A percentile compares a stretch with the other conserved stretches of the same genome.
Evolutionary conservation across 2,113 vertebrate species (phyloP).

Genomic region (Neopipo cinnamomea): DNA sequence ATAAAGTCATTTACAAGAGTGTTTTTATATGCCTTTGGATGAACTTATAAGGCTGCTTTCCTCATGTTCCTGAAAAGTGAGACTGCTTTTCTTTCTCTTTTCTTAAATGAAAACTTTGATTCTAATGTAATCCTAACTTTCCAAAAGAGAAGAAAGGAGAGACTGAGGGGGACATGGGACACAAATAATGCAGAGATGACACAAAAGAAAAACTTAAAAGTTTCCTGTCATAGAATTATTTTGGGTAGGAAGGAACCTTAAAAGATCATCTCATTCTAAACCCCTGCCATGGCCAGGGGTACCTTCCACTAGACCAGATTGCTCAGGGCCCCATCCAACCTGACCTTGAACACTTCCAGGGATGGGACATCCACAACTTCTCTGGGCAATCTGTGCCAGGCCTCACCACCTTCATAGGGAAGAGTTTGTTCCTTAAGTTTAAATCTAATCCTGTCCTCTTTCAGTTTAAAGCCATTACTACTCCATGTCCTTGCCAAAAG

Average conservation of each 20-base stretch:
- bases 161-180: fast-evolving
- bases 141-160: background rate
- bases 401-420: background rate
- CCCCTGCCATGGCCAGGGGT: background rate
- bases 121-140: background rate
- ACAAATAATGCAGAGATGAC: background rate
- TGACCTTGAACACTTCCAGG: background rate
- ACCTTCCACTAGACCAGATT: background rate
- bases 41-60: background rate
- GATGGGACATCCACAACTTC: background rate
- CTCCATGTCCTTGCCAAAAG: background rate
- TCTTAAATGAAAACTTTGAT: background rate
- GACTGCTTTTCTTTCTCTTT: background rate
- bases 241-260: background rate
- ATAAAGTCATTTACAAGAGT: background rate
- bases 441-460: background rate
- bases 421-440: background rate
- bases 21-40: background rate
- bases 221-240: background rate
- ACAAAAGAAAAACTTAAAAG: background rate
- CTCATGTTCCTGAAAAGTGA: background rate
- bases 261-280: background rate
- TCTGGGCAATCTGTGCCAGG: background rate
- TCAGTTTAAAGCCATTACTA: background rate
- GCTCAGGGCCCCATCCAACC: background rate